Conservation (phyloP, 1,140 invertebrate genomes). For the Amyelois transitella region DNA sequence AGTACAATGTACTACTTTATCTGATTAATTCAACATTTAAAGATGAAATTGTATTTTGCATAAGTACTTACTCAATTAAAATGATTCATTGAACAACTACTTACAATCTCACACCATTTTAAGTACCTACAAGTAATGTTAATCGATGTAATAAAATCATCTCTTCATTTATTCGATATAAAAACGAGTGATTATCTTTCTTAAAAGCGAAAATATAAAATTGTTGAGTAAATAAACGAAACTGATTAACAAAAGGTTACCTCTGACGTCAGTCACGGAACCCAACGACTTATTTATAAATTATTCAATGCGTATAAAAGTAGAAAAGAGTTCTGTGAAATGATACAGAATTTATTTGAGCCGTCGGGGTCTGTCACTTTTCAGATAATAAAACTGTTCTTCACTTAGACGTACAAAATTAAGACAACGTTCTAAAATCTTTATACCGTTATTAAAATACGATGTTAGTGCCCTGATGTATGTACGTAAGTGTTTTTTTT, state of each 20-base stretch:
- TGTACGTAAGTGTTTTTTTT: too few species aligned
- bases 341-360: slow-evolving; percentile 8
- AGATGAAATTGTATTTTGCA: too few species aligned
- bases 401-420: neutral
- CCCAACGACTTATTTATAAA: neutral
- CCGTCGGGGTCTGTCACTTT: neutral
- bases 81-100: too few species aligned
- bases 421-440: slow-evolving; percentile 9
- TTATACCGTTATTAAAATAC: neutral
- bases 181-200: neutral
- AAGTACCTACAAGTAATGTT: too few species aligned
- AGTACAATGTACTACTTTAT: too few species aligned
- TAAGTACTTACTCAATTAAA: too few species aligned
- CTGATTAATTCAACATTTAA: too few species aligned
- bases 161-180: too few species aligned
- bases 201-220: neutral
- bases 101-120: too few species aligned
- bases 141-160: too few species aligned
- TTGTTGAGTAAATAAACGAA: neutral
- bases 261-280: slow-evolving; percentile 1
- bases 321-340: slow-evolving; percentile 1
- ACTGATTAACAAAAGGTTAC: slow-evolving; percentile 1
- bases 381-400: slow-evolving; percentile 9
- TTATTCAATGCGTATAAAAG: neutral
- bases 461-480: neutral